A percentile compares a stretch with the other conserved stretches of the same genome.
Conservation (phyloP, 2,888 invertebrate genomes). For the Cheilosia variabilis region DNA sequence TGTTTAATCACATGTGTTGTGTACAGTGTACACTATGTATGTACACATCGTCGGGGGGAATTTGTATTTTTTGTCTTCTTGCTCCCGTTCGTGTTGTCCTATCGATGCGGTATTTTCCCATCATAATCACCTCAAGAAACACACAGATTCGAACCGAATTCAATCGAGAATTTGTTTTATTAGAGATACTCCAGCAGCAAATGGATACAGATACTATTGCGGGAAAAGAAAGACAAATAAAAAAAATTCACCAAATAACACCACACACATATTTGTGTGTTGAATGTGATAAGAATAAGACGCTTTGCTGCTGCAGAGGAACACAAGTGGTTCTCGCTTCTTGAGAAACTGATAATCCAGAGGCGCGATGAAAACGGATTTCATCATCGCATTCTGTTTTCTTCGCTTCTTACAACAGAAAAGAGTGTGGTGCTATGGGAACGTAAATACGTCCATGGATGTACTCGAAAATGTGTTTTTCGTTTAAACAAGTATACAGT, state of each 20-base stretch:
- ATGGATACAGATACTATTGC: conserved; percentile 29
- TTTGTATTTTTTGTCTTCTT: conserved; percentile 27
- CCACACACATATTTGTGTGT: conserved; percentile 36
- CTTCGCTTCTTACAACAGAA: conserved; percentile 25
- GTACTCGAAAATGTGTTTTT: background rate
- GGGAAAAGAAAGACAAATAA: conserved; percentile 49
- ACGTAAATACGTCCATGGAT: conserved; percentile 30
- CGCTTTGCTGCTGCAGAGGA: conserved; percentile 23
- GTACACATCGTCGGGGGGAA: conserved; percentile 40
- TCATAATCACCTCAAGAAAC: conserved; percentile 1
- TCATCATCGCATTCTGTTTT: conserved; percentile 7
- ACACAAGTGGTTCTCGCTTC: conserved; percentile 10
- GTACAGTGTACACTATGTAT: conserved; percentile 8
- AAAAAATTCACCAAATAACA: conserved; percentile 58
- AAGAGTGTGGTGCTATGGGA: conserved; percentile 9
- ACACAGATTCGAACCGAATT: conserved; percentile 15
- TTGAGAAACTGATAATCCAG: conserved; percentile 52
- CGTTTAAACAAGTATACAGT: conserved; percentile 2
- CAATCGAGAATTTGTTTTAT: conserved; percentile 26
- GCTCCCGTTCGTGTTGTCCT: conserved; percentile 22
- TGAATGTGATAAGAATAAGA: conserved; percentile 51
- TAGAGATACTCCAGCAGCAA: conserved; percentile 18
- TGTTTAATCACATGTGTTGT: conserved; percentile 69
- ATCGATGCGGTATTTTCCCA: conserved; percentile 24
- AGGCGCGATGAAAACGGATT: conserved; percentile 29